A percentile compares a stretch with the other conserved stretches of the same genome.
phyloP scores from a whole-genome alignment of 2,797 vertebrate genomes.

The Sebastes trivittatus region DNA sequence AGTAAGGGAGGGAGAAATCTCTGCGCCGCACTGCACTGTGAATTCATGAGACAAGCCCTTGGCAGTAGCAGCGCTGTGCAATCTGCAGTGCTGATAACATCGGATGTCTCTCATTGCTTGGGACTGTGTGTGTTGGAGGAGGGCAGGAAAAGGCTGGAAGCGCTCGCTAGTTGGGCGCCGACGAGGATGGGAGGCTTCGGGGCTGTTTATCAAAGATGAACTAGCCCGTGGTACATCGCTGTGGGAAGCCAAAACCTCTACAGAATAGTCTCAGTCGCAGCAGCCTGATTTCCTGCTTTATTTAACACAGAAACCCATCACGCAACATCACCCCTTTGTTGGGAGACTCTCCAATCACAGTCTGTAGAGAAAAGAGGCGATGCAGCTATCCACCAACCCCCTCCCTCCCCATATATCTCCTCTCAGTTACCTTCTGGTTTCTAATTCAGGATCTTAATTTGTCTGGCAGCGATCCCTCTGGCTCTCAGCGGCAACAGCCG shows the following conservation, averaged over 20 bases:
- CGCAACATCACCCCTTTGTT: slow-evolving; percentile 9
- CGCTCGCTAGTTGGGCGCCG: not conserved
- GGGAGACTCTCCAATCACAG: slow-evolving; percentile 13
- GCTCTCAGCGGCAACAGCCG: slow-evolving; percentile 28
- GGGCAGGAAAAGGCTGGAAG: slow-evolving; percentile 33
- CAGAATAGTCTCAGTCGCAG: slow-evolving; percentile 1
- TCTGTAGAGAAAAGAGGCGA: slow-evolving; percentile 8
- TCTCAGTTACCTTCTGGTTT: slow-evolving; percentile 55
- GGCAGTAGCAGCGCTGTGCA: slow-evolving; percentile 34
- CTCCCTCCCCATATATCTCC: slow-evolving; percentile 5
- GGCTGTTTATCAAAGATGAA: slow-evolving; percentile 47
- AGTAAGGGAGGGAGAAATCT: not conserved
- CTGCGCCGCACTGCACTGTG: slow-evolving; percentile 27
- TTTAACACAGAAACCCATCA: slow-evolving; percentile 28
- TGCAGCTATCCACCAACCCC: not conserved
- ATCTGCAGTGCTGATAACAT: slow-evolving; percentile 63
- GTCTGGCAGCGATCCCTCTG: slow-evolving; percentile 58
- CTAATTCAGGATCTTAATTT: slow-evolving; percentile 65
- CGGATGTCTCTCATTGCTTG: slow-evolving; percentile 44
- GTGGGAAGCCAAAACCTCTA: slow-evolving; percentile 42
- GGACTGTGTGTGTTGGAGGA: slow-evolving; percentile 22
- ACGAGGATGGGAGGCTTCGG: slow-evolving; percentile 20
- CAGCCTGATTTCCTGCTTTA: slow-evolving; percentile 16
- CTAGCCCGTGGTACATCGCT: slow-evolving; percentile 18
- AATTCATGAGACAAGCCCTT: slow-evolving; percentile 51